Percentiles rank a stretch among this genome's conserved stretches.
phyloP scores from a whole-genome alignment of 2,113 vertebrate genomes.

The Anarhynchus alexandrinus region DNA sequence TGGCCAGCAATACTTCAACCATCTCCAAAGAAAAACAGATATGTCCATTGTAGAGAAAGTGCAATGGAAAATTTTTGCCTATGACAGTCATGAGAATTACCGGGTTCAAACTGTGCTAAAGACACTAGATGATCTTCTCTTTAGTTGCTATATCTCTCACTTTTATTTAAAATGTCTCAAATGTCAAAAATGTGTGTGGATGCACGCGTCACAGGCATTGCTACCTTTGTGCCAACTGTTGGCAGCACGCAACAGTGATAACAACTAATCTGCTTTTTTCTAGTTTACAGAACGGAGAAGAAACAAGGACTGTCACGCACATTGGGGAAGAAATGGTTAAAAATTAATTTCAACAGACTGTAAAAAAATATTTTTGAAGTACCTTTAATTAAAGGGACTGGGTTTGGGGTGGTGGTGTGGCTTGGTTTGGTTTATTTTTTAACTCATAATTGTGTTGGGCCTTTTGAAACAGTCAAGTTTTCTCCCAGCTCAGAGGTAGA shows the following conservation, averaged over 20 bases:
- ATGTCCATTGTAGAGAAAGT: background rate
- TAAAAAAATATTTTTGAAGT: background rate
- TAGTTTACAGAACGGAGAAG: background rate
- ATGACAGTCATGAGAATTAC: background rate
- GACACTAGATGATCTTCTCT: background rate
- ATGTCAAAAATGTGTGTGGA: background rate
- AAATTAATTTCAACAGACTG: background rate
- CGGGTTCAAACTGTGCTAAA: background rate
- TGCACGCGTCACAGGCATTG: background rate
- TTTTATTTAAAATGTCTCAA: background rate
- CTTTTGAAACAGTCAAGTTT: background rate
- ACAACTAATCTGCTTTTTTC: background rate
- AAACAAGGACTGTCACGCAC: background rate
- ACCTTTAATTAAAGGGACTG: background rate
- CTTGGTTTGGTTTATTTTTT: background rate
- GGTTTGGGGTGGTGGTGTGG: rapidly evolving
- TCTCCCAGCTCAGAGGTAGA: background rate
- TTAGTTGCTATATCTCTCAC: background rate
- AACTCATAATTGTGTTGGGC: background rate
- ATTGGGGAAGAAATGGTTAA: background rate
- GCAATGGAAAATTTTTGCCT: background rate
- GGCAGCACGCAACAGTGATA: background rate
- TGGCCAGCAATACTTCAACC: background rate
- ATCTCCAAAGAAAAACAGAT: background rate
- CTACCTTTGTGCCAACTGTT: background rate